Conservation (phyloP, 1,140 invertebrate species). For the Drosophila busckii region DNA sequence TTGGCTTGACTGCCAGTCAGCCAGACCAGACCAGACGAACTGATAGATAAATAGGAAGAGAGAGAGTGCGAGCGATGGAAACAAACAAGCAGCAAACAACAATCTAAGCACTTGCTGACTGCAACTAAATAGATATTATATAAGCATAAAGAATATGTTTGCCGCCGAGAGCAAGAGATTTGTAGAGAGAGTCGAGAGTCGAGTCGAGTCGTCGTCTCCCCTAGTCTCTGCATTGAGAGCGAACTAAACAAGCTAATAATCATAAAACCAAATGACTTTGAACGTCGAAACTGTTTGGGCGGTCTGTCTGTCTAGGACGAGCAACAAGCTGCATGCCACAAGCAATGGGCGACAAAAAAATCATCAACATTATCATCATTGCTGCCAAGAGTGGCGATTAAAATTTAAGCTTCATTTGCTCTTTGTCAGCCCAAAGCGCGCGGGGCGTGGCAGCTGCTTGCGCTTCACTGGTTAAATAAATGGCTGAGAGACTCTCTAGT, state of each 20-base stretch:
- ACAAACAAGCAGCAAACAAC: conserved; percentile 38
- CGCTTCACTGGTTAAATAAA: conserved; percentile 19
- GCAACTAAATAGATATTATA: conserved; percentile 77
- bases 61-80: conserved; percentile 15
- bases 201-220: too few species aligned
- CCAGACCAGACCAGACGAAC: conserved; percentile 7
- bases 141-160: conserved; percentile 76
- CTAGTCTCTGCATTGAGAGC: conserved; percentile 26
- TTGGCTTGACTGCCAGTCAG: conserved; percentile 3
- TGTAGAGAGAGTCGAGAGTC: conserved; percentile 15
- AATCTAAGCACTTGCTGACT: conserved; percentile 64
- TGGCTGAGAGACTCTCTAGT: conserved; percentile 4
- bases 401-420: conserved; percentile 78
- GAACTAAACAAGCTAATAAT: conserved; percentile 79
- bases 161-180: conserved; percentile 41
- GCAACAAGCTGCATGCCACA: conserved; percentile 5
- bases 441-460: conserved; percentile 15
- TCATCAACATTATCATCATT: conserved; percentile 68
- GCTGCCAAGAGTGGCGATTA: conserved; percentile 63
- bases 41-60: not conserved
- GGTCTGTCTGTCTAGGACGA: conserved; percentile 22
- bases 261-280: conserved; percentile 79
- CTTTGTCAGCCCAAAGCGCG: conserved; percentile 18
- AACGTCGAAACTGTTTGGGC: conserved; percentile 64
- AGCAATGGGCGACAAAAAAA: conserved; percentile 34